Conservation (phyloP, 2,797 vertebrate genomes). For the Psittacula derbiana region DNA sequence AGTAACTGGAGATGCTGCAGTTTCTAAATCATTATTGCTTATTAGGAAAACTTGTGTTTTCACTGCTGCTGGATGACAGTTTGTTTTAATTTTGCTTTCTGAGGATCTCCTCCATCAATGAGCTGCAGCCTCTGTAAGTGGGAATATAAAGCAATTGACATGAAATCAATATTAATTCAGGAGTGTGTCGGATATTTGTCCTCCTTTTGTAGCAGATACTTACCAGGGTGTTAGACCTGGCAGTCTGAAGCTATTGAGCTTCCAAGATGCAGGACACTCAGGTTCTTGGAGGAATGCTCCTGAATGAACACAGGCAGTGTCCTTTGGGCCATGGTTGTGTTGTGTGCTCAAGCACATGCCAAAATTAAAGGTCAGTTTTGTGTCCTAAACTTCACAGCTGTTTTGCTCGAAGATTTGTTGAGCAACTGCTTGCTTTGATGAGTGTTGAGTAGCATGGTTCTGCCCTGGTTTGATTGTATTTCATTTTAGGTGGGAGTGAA, state of each 20-base stretch:
- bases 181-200: not conserved
- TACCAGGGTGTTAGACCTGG: not conserved
- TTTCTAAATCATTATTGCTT: slow-evolving; percentile 27
- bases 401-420: not conserved
- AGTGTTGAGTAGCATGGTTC: not conserved
- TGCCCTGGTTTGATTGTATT: not conserved
- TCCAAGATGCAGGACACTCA: not conserved
- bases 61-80: not conserved
- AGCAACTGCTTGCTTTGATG: not conserved
- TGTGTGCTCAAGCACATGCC: not conserved
- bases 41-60: slow-evolving; percentile 22
- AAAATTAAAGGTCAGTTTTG: not conserved
- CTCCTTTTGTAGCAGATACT: not conserved
- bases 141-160: slow-evolving; percentile 33
- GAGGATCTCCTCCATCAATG: slow-evolving; percentile 10
- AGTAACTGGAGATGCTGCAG: not conserved
- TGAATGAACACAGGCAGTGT: not conserved
- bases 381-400: not conserved
- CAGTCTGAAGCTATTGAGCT: not conserved
- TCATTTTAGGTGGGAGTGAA: not conserved
- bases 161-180: slow-evolving; percentile 46
- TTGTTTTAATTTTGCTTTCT: slow-evolving; percentile 24
- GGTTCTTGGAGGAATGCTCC: not conserved
- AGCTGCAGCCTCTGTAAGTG: not conserved
- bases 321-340: not conserved